Conservation (phyloP, 1,140 invertebrate species). For the Drosophila kanapiae region DNA sequence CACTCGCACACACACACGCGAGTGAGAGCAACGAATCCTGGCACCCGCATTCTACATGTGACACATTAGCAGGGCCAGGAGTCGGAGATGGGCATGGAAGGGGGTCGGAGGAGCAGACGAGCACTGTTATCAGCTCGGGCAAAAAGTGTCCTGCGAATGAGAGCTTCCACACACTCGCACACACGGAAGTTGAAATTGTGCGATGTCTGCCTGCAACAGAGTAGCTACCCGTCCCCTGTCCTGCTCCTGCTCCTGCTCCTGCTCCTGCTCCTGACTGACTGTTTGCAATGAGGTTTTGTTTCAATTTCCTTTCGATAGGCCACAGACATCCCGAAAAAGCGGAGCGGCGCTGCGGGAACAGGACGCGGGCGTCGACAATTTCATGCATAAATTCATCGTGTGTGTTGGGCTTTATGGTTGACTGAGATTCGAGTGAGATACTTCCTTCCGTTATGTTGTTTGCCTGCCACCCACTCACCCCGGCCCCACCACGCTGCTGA, state of each 20-base stretch:
- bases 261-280: constrained; percentile 6
- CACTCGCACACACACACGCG: constrained; percentile 17
- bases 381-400: constrained; percentile 81
- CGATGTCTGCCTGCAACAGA: constrained; percentile 67
- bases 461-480: constrained; percentile 33
- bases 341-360: constrained; percentile 18
- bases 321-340: constrained; percentile 69
- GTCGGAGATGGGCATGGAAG: not conserved
- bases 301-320: constrained; percentile 83
- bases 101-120: constrained; percentile 11
- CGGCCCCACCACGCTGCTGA: constrained; percentile 17
- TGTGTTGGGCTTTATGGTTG: constrained; percentile 65
- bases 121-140: constrained; percentile 70
- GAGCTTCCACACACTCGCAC: constrained; percentile 15
- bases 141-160: constrained; percentile 71
- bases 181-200: constrained; percentile 34
- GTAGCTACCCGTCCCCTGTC: constrained; percentile 8
- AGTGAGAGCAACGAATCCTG: constrained; percentile 30
- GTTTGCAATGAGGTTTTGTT: constrained; percentile 82
- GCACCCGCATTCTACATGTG: constrained; percentile 70
- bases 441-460: constrained; percentile 78
- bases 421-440: constrained; percentile 82
- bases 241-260: too few relatives aligned
- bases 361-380: constrained; percentile 82
- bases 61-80: constrained; percentile 45